Evolutionary conservation across 2,113 vertebrate species (phyloP).

Genomic region (Albula glossodonta): DNA sequence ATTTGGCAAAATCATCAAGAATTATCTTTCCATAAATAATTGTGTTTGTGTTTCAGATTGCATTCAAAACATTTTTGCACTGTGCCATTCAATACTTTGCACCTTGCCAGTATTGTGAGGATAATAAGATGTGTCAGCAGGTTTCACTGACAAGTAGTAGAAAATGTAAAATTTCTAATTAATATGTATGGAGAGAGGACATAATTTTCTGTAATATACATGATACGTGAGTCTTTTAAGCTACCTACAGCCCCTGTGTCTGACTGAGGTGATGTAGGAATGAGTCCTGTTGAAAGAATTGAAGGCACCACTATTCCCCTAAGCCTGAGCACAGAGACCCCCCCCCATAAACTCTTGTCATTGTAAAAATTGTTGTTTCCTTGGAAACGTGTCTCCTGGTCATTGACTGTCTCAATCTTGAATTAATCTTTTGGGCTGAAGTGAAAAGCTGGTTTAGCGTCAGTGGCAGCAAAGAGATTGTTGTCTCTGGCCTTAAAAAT

Average conservation of each 20-base stretch:
- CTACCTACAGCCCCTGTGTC: neutral
- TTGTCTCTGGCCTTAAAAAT: conserved; percentile 15
- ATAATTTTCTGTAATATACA: too few relatives aligned
- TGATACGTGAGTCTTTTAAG: neutral
- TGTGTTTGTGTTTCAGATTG: neutral
- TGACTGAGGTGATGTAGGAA: neutral
- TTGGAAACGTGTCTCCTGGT: conserved; percentile 49
- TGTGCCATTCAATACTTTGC: neutral
- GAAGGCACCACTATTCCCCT: conserved; percentile 27
- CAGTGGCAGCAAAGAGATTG: conserved; percentile 16
- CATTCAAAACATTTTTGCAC: neutral
- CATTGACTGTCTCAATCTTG: conserved; percentile 39
- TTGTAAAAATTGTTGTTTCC: conserved; percentile 45
- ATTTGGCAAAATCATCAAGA: neutral
- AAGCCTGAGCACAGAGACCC: conserved; percentile 15
- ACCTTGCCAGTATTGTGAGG: neutral
- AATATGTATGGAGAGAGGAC: too few relatives aligned
- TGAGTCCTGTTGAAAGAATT: conserved; percentile 20
- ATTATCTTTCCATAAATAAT: neutral
- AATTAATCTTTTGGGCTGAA: conserved; percentile 29
- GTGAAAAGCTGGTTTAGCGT: conserved; percentile 25
- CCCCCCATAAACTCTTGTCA: conserved; percentile 12
- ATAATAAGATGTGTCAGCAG: neutral
- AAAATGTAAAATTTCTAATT: too few relatives aligned
- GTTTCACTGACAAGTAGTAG: too few relatives aligned